Base-by-base conservation (phyloP, 2,888 invertebrate species). In the Notocelia uddmanniana region DNA sequence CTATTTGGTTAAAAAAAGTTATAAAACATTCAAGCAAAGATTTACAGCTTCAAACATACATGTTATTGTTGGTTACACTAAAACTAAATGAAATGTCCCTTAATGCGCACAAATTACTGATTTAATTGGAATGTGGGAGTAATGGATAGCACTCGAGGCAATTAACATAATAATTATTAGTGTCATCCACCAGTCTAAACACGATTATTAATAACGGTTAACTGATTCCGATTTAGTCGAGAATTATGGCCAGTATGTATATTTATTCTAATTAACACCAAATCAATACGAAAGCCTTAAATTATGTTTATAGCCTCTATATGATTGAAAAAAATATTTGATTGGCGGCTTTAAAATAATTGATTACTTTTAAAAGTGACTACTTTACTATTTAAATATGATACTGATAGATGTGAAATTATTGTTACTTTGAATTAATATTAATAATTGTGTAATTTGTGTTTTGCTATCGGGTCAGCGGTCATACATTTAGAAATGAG, bases 141-240 rank as follows among this genome's bases (percentile, higher is more conserved):
- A 58, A 58, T 58, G 48, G 58, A 48, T 68, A 48, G 48, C 48
- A 58, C 58, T 58, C 45, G 5, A 31, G 21, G 1, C 23, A 50
- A 58, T 50, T 64, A 69, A 63, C 57, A 69, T 64, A 58, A 63
- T 69, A 60, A 62, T 60, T 45, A 59, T 69, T 23, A 69, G 48
- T 69, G 63, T 63, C 34, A 57, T 48, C 55, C 45, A 57, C n/a
- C 48, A 48, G 45, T 31, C 45, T 37, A 50, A 57, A 58, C 63
- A 23, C 48, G n/a, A 58, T 69, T 64, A 69, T 69, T 59, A 62
- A 54, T 54, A 21, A 26, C 48, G 34, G 18, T 48, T 59, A 52
- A 62, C 31, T 26, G 50, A 62, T 31, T 62, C 0, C 15, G 15
- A 62, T 62, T 31, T 50, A 13, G 18, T 50, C 31, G 18, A 21